Base-by-base conservation (phyloP, 2,888 invertebrate species). In the Chrysomela aeneicollis region DNA sequence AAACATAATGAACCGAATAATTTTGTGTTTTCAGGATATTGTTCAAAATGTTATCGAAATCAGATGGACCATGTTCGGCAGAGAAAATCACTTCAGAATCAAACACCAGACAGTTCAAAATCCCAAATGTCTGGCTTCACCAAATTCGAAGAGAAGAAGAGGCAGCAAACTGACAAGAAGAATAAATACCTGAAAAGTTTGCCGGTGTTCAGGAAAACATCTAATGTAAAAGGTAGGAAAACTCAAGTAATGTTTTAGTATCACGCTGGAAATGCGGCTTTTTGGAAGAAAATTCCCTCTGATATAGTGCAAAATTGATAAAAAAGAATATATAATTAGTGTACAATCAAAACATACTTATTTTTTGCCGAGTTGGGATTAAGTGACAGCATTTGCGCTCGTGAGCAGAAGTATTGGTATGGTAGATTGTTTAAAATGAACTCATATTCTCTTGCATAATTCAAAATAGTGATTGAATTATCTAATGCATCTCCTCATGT, bases 31-130 rank as follows among this genome's bases (percentile, higher is more conserved):
- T 26, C 30, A 83, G 83, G 98, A 1, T 96, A 95, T 82, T 99
- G 99, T 82, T 98, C 98, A 51, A 93, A 95, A 84, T 99, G 99
- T 82, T 95, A 95, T 83, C 88, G 95, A 58, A 93, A 95, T 75
- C 88, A 89, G 76, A 86, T 92, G 81, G 89, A 88, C 72, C 85
- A 83, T 63, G 86, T 88, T 74, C 83, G 87, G 68, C 86, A 82
- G 80, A 88, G 87, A 75, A 85, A 81, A 71, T 79, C 75, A 64
- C 74, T 71, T 3, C 67, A 72, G 15, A 49, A 62, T 49, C 74
- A 70, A 64, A 30, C 52, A 5, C 54, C 68, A 35, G 73, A 79
- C 21, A 73, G 75, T 49, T 71, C 77, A 3, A 85, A 84, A 19
- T 79, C 84, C 0, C 76, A 83, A 21, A 77, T 85, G 19, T 83